phyloP scores from a whole-genome alignment of 2,797 vertebrate genomes.

The Rachycentron canadum region DNA sequence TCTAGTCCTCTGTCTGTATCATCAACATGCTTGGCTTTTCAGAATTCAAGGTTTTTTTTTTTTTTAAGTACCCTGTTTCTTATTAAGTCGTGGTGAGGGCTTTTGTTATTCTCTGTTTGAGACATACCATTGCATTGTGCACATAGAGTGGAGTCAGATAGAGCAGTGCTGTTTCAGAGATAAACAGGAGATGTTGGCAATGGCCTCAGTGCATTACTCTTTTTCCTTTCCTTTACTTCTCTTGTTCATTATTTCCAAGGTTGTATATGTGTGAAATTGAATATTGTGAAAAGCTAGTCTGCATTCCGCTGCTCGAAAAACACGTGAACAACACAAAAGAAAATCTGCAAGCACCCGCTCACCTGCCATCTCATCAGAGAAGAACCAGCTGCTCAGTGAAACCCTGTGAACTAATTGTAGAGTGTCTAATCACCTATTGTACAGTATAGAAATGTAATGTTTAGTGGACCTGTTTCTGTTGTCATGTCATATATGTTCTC shows the following conservation, averaged over 20 bases:
- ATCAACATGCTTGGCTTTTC: not conserved
- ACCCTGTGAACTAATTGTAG: not conserved
- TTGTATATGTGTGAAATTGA: not conserved
- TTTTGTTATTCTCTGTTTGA: constrained; percentile 3
- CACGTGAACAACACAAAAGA: not conserved
- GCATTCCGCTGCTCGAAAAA: not conserved
- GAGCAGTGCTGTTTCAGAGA: not conserved
- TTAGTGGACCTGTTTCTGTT: not conserved
- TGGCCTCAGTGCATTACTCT: not conserved
- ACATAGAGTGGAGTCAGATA: constrained; percentile 1
- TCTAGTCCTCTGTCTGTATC: not conserved
- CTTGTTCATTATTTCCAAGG: not conserved
- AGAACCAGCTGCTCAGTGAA: constrained; percentile 15
- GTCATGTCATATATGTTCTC: not conserved
- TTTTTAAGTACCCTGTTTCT: constrained; percentile 28
- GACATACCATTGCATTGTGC: constrained; percentile 12
- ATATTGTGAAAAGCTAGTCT: not conserved
- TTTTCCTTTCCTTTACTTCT: not conserved
- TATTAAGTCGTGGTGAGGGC: constrained; percentile 33
- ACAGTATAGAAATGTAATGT: not conserved
- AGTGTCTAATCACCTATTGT: not conserved
- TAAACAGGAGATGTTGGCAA: not conserved
- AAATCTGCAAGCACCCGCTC: not conserved
- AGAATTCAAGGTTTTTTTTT: constrained; percentile 5
- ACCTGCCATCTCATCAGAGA: constrained; percentile 7